Evolutionary conservation across 1,140 invertebrate genomes (phyloP).

Genomic region (Sweltsa coloradensis): DNA sequence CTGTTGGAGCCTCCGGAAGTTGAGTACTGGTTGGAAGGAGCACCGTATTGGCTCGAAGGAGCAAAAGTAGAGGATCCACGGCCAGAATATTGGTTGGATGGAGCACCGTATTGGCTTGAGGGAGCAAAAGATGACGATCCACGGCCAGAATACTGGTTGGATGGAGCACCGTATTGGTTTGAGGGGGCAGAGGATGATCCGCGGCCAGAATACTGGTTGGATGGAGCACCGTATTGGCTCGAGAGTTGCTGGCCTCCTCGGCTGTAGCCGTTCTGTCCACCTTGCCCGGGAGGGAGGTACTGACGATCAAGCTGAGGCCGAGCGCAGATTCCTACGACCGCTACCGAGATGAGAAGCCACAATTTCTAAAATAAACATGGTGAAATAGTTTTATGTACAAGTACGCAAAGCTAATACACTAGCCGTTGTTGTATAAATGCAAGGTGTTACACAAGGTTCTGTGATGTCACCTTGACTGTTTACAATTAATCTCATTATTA

Average conservation of each 20-base stretch:
- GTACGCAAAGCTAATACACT: no score
- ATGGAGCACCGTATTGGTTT: not conserved
- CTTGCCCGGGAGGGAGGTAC: conserved; percentile 2
- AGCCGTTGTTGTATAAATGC: no score
- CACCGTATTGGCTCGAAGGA: conserved; percentile 9
- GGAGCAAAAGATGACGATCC: no score
- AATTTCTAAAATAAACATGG: not conserved
- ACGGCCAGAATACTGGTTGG: conserved; percentile 6
- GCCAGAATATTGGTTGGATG: not conserved
- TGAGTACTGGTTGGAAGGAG: not conserved
- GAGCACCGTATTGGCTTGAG: conserved; percentile 7
- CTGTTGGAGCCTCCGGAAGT: not conserved
- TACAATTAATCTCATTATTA: no score
- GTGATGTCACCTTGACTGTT: no score
- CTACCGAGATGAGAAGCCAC: not conserved
- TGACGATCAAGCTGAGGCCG: conserved; percentile 5
- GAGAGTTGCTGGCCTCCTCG: not conserved
- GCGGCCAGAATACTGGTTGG: conserved; percentile 4
- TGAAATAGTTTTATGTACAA: no score
- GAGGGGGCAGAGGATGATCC: not conserved
- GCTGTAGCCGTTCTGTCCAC: not conserved
- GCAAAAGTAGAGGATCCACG: not conserved
- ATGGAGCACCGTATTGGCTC: not conserved
- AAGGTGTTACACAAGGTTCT: no score
- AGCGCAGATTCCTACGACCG: conserved; percentile 4